Evolutionary conservation across 2,113 vertebrate genomes (phyloP), one percentile per base, ranked within the genome.

Genomic region (Notarius lentiginosus): DNA sequence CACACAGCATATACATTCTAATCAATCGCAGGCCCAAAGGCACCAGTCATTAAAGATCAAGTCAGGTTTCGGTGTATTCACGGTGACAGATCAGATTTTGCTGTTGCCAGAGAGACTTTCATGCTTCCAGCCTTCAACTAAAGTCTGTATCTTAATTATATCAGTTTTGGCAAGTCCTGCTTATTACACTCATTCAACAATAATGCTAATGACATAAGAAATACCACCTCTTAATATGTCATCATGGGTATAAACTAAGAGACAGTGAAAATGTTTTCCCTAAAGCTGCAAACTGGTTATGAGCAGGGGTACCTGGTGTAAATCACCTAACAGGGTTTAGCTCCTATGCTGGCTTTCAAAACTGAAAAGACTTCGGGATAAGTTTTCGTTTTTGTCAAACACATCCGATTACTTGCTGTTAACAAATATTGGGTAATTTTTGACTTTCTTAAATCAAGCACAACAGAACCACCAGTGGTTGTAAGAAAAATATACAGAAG

Each of bases 41-140:
- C 30, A 24, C 34, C 60, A 56, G 84, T 68, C n/a, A 68, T 20
- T 56, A 86, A 79, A 70, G 84, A 53, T 70, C 84, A 41, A 7
- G 55, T 60, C 22, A 8, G 55, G 51, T n/a, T 56, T 56, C 14
- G 8, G 51, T 80, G 27, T 53, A 41, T 80, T 86, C 51, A 68
- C 51, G 12, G 47, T 55, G 49, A 66, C 76, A 79, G 76, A 51
- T 51, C n/a, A 34, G 49, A 5, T 79, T 80, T 58, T 58, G 3
- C 61, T 86, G 34, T 10, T 63, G 72, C 34, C 56, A 75, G 18
- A 84, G 49, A 47, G 20, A 47, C 68, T 58, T 58, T 41, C 27
- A 58, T 84, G 83, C 70, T 60, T 56, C 53, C 68, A 84, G 68
- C 6, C 83, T n/a, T 70, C 22, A 76, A 49, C 7, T 11, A 24